These are phyloP conservation scores for Phenacoccus solenopsis DNA, from an alignment of 1,140 invertebrate genomes.

Conservation along the genomic window DNA sequence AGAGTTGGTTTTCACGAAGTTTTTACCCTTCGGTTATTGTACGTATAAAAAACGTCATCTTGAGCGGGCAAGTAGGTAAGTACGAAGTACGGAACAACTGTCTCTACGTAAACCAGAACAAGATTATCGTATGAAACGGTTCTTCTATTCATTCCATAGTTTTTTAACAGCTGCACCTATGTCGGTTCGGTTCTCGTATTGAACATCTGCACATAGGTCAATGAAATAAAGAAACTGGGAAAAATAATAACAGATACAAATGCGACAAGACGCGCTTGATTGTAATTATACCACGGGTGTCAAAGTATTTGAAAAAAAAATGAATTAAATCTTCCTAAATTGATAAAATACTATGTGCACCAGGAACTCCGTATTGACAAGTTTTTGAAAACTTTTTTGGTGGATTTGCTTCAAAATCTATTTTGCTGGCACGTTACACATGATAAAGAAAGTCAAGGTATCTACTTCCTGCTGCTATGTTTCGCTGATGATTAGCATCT, in stretches of 20 bases:
- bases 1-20: conserved; percentile 11
- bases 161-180: conserved; percentile 16
- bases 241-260: conserved; percentile 4
- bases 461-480: no score
- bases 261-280: background rate
- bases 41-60: conserved; percentile 8
- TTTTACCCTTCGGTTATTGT: conserved; percentile 12
- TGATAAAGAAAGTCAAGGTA: no score
- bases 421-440: no score
- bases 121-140: conserved; percentile 16
- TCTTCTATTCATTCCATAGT: conserved; percentile 15
- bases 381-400: no score
- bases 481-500: no score
- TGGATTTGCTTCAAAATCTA: no score
- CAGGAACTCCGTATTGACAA: no score
- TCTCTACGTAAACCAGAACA: conserved; percentile 15
- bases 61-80: conserved; percentile 11
- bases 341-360: no score
- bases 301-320: background rate
- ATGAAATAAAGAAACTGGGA: conserved; percentile 8
- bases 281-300: background rate
- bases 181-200: background rate
- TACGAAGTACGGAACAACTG: conserved; percentile 8
- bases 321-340: no score
- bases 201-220: conserved; percentile 16